Evolutionary conservation across 2,888 invertebrate species (phyloP).

Genomic region (Hydrotaea diabolus): DNA sequence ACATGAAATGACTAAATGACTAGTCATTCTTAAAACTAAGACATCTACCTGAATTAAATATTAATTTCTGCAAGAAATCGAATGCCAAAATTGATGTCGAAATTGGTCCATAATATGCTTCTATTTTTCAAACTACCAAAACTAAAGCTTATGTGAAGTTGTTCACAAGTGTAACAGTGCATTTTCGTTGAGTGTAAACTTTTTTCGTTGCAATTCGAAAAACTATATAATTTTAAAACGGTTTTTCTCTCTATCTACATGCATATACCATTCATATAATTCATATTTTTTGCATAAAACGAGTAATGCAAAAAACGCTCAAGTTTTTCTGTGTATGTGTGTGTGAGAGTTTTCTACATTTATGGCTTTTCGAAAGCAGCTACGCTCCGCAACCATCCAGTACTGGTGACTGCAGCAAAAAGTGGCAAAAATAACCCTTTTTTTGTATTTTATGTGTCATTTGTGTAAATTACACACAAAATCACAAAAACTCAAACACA

Average conservation of each 20-base stretch:
- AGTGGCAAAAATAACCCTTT: constrained; percentile 8
- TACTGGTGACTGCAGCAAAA: neutral
- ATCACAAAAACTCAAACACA: neutral
- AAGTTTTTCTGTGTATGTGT: constrained; percentile 40
- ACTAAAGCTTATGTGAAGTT: no score
- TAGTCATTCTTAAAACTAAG: no score
- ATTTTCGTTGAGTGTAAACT: neutral
- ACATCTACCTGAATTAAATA: no score
- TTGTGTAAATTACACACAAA: constrained; percentile 60
- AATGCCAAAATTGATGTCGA: no score
- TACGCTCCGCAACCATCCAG: neutral
- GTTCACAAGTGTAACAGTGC: neutral
- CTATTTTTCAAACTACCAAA: no score
- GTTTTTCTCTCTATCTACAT: neutral
- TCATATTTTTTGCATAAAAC: constrained; percentile 42
- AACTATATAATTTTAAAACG: constrained; percentile 26
- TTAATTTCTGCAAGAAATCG: no score
- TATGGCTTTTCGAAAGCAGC: constrained; percentile 44
- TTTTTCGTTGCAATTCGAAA: constrained; percentile 5
- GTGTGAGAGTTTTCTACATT: constrained; percentile 35
- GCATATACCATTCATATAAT: constrained; percentile 13
- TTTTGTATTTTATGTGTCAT: constrained; percentile 47
- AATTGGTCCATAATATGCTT: no score
- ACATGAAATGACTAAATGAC: no score
- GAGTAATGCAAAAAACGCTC: constrained; percentile 24